Evolutionary conservation across 2,888 invertebrate genomes (phyloP).

Genomic region (Sinotaia quadrata): DNA sequence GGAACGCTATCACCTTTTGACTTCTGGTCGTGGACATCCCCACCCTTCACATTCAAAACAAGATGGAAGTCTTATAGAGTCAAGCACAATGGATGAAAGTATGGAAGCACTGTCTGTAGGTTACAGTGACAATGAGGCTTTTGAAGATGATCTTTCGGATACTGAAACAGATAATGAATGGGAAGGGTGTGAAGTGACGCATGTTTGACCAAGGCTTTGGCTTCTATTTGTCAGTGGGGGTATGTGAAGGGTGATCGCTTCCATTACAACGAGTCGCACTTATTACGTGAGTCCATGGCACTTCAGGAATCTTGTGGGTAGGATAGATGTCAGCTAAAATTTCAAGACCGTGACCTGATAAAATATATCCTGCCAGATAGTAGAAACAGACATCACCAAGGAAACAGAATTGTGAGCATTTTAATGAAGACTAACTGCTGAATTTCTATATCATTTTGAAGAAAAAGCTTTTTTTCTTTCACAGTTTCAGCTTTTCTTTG

Average conservation of each 20-base stretch:
- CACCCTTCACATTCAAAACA: not conserved
- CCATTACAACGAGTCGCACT: not conserved
- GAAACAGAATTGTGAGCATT: too few relatives aligned
- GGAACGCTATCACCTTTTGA: conserved; percentile 24
- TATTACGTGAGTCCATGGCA: not conserved
- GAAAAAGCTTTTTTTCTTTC: too few relatives aligned
- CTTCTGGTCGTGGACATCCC: not conserved
- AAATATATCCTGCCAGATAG: too few relatives aligned
- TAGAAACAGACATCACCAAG: too few relatives aligned
- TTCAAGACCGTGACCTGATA: too few relatives aligned
- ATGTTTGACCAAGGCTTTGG: conserved; percentile 50
- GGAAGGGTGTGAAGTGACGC: conserved; percentile 61
- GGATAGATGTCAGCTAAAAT: too few relatives aligned
- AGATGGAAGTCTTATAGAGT: conserved; percentile 34
- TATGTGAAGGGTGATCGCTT: not conserved
- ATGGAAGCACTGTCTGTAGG: conserved; percentile 42
- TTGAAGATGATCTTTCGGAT: conserved; percentile 60
- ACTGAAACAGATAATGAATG: conserved; percentile 64
- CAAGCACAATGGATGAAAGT: conserved; percentile 42
- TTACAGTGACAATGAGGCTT: conserved; percentile 49
- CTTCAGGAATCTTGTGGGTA: too few relatives aligned
- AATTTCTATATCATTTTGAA: too few relatives aligned
- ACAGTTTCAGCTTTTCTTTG: too few relatives aligned
- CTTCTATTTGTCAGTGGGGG: not conserved
- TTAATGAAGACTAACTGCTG: too few relatives aligned